phyloP scores from a whole-genome alignment of 2,888 invertebrate genomes.

The Antitype chi region DNA sequence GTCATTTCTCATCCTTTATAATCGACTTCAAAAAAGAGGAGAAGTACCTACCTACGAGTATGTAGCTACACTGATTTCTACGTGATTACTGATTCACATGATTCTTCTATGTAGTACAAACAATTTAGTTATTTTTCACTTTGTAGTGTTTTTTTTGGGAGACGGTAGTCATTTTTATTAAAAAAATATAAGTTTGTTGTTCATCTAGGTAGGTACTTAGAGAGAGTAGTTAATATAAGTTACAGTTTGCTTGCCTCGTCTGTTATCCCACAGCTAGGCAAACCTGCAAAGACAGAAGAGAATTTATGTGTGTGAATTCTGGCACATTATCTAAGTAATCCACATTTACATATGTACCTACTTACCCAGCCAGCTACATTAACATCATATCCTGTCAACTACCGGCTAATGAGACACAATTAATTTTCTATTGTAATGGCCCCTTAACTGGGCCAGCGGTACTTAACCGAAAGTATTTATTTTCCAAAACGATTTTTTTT shows the following conservation, averaged over 20 bases:
- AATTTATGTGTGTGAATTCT: neutral
- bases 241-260: neutral
- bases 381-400: neutral
- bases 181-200: neutral
- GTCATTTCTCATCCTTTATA: neutral
- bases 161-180: too few species aligned
- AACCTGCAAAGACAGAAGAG: neutral
- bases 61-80: neutral
- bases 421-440: too few species aligned
- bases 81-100: neutral
- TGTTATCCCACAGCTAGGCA: neutral
- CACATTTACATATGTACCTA: neutral
- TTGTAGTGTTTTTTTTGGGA: neutral
- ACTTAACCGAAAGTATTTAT: too few species aligned
- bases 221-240: neutral
- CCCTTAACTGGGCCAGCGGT: too few species aligned
- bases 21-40: neutral
- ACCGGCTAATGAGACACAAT: too few species aligned
- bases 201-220: neutral
- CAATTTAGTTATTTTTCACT: neutral
- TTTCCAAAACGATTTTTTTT: neutral
- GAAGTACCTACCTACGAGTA: neutral
- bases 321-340: neutral
- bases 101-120: neutral
- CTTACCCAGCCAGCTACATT: neutral